Evolutionary conservation across 2,888 invertebrate species (phyloP), one percentile per base, ranked within the genome.

Genomic region (Trypoxylon attenuatum): DNA sequence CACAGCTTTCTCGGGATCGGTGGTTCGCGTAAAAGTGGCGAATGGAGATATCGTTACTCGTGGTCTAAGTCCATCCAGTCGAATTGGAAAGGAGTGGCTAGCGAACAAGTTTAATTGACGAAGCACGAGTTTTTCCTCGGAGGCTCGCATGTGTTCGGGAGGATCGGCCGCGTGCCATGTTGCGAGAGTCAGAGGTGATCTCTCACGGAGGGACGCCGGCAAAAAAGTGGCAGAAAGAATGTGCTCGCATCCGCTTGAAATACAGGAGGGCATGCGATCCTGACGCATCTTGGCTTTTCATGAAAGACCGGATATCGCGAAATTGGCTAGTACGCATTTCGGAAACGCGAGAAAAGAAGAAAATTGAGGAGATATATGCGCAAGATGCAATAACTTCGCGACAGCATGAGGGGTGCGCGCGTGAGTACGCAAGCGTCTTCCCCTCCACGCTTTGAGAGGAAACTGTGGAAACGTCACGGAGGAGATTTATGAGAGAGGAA

Each of bases 401-500:
- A 8, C n/a, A 10, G 33, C 10, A 33, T 33, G 3, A 33, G 33
- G 10, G 13, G 33, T 13, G 13, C 33, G 33, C 33, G 33, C n/a
- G 33, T 13, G 33, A 33, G 33, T 33, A 33, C 33, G 33, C 33
- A 33, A 10, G 33, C 33, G 33, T 33, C 33, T 13, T 10, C n/a
- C 33, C 13, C n/a, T 10, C 33, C n/a, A 33, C 33, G 33, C n/a
- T 10, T 10, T 10, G 33, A 29, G 29, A 29, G 29, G 3, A 29
- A 6, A 29, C n/a, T 5, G 29, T 13, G 29, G 25, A 33, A 33
- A 33, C 33, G 33, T 33, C 33, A 33, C n/a, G 10, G 33, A 13
- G 33, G 8, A 10, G 33, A 33, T 2, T n/a, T 10, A 21, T 42
- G n/a, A 8, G 43, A 49, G 27, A 54, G 45, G 16, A 51, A 63